These are phyloP conservation scores for Calyptommatus sinebrachiatus DNA, from an alignment of 2,113 vertebrate genomes.

Conservation along the genomic window DNA sequence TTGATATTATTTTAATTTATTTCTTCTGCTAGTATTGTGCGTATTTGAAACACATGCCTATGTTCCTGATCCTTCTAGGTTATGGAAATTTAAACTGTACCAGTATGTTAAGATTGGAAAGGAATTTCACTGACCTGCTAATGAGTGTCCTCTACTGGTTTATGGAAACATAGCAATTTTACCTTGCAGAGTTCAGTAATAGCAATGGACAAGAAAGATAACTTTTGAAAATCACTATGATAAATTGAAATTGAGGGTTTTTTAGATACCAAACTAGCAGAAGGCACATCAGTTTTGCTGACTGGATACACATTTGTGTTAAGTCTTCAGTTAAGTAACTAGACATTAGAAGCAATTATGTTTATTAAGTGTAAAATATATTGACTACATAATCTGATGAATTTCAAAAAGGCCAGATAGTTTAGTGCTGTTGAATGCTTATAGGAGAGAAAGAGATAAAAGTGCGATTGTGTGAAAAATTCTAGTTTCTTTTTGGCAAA, in stretches of 20 bases:
- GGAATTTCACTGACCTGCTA: slow-evolving; percentile 36
- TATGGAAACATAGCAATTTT: slow-evolving; percentile 20
- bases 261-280: neutral
- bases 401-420: slow-evolving; percentile 48
- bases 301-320: neutral
- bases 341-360: slow-evolving; percentile 44
- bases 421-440: slow-evolving; percentile 55
- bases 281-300: slow-evolving; percentile 8
- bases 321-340: neutral
- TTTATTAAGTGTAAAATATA: slow-evolving; percentile 51
- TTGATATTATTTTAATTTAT: slow-evolving; percentile 13
- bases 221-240: neutral
- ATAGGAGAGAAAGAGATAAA: slow-evolving; percentile 55
- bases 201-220: neutral
- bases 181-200: neutral
- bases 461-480: slow-evolving; percentile 47
- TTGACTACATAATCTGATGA: slow-evolving; percentile 56
- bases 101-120: neutral
- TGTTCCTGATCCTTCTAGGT: slow-evolving; percentile 22
- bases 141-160: slow-evolving; percentile 56
- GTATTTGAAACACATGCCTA: slow-evolving; percentile 28
- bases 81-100: slow-evolving; percentile 37
- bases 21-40: slow-evolving; percentile 12
- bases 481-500: slow-evolving; percentile 55
- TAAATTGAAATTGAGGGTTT: neutral